phyloP scores from a whole-genome alignment of 2,797 vertebrate species.

The Trachops cirrhosus region DNA sequence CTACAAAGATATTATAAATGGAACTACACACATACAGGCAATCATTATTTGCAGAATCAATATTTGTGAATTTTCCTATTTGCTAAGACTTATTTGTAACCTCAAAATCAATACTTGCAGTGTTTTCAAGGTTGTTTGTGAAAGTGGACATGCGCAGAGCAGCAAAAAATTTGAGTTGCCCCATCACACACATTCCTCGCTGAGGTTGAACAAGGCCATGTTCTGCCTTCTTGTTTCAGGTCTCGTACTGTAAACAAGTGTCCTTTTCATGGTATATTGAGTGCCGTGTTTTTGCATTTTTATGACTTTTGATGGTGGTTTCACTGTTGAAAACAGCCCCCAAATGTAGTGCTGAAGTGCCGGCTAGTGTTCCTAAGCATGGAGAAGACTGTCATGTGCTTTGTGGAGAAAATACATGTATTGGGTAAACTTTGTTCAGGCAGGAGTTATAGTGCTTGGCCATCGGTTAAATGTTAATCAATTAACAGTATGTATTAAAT shows the following conservation, averaged over 20 bases:
- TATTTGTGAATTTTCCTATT: not conserved
- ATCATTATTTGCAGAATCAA: not conserved
- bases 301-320: constrained; percentile 17
- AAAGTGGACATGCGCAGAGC: not conserved
- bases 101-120: not conserved
- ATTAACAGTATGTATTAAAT: not conserved
- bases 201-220: not conserved
- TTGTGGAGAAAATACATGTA: not conserved
- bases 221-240: not conserved
- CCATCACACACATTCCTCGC: not conserved
- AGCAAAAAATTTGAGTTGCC: not conserved
- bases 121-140: not conserved
- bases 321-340: not conserved
- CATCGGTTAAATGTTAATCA: not conserved
- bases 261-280: not conserved
- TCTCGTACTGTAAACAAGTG: not conserved
- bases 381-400: not conserved
- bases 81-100: constrained; percentile 23
- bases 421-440: not conserved
- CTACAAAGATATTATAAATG: not conserved
- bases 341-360: not conserved
- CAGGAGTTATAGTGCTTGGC: not conserved
- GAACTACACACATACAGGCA: not conserved
- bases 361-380: not conserved
- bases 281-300: not conserved